Conservation (phyloP, 2,797 vertebrate genomes). For the Diplodus sargus region DNA sequence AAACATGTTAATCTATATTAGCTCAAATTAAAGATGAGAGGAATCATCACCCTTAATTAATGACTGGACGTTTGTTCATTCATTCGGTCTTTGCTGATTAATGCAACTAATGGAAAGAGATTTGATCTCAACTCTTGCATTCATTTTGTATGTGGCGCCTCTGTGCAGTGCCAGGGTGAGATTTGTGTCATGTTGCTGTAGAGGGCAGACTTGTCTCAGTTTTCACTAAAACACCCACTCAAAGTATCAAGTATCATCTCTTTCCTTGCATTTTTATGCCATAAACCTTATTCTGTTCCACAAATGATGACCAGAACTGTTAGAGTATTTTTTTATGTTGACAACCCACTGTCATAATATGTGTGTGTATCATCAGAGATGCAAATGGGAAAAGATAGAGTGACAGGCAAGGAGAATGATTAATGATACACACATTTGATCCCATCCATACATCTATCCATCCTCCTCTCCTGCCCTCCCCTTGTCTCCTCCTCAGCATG, state of each 20-base stretch:
- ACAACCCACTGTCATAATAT: not conserved
- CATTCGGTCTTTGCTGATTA: not conserved
- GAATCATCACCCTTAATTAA: not conserved
- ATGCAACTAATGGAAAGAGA: not conserved
- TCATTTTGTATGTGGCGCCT: not conserved
- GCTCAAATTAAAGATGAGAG: not conserved
- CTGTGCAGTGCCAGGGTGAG: not conserved
- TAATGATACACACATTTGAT: conserved; percentile 27
- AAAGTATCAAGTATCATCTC: not conserved
- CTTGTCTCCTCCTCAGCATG: conserved; percentile 21
- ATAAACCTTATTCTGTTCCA: not conserved
- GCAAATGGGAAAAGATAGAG: conserved; percentile 11
- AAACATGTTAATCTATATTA: not conserved
- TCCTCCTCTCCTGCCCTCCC: not conserved
- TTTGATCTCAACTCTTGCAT: not conserved
- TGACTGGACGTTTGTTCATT: not conserved
- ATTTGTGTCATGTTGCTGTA: conserved; percentile 21
- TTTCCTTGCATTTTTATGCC: not conserved
- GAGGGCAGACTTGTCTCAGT: conserved; percentile 64
- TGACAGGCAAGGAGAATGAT: conserved; percentile 43
- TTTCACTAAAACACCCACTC: conserved; percentile 5
- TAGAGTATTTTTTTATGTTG: not conserved
- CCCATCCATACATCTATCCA: conserved; percentile 24
- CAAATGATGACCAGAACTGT: not conserved
- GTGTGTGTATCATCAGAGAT: conserved; percentile 12